Evolutionary conservation across 2,888 invertebrate species (phyloP).

Genomic region (Drosophila merina): DNA sequence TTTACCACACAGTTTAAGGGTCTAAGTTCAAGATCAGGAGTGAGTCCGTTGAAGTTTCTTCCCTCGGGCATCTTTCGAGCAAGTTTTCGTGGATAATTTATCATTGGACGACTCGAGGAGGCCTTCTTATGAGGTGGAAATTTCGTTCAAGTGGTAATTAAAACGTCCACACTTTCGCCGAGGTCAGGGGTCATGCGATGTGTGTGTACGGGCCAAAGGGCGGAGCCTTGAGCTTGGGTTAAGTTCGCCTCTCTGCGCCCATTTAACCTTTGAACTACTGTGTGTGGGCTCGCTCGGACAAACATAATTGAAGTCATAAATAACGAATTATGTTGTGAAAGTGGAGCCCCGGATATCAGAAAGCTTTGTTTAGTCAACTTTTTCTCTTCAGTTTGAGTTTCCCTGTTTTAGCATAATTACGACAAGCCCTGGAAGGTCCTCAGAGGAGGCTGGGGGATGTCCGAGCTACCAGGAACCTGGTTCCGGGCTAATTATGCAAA

Average conservation of each 20-base stretch:
- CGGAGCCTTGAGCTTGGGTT: conserved; percentile 49
- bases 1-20: not conserved
- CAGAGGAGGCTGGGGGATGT: conserved; percentile 4
- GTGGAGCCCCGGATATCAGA: conserved; percentile 51
- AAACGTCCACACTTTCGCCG: conserved; percentile 33
- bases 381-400: conserved; percentile 46
- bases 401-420: conserved; percentile 78
- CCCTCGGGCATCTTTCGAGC: conserved; percentile 2
- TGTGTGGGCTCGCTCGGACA: conserved; percentile 63
- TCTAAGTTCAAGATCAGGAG: not conserved
- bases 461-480: conserved; percentile 29
- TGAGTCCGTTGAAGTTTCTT: not conserved
- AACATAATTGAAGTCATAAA: conserved; percentile 80
- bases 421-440: conserved; percentile 43
- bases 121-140: not conserved
- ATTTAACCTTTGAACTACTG: conserved; percentile 62
- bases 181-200: conserved; percentile 20
- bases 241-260: conserved; percentile 66
- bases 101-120: conserved; percentile 18
- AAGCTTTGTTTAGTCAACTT: conserved; percentile 64
- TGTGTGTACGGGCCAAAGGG: conserved; percentile 7
- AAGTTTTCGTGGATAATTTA: conserved; percentile 37
- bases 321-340: conserved; percentile 78
- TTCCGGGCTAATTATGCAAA: conserved; percentile 72
- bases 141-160: conserved; percentile 38